Conservation (phyloP, 2,888 invertebrate genomes). For the Allacma fusca region DNA sequence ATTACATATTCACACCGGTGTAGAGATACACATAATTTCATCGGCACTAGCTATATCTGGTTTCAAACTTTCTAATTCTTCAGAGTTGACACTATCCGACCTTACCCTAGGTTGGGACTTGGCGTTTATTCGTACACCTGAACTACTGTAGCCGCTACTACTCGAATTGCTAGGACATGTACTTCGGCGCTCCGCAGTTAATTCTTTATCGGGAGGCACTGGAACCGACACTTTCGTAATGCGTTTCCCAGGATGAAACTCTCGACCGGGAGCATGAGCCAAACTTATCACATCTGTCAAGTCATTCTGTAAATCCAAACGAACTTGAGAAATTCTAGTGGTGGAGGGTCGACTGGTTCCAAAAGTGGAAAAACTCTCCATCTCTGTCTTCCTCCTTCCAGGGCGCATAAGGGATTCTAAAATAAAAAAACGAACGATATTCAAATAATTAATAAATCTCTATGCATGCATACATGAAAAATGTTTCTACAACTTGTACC, state of each 20-base stretch:
- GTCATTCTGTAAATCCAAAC: constrained; percentile 51
- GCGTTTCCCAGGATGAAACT: constrained; percentile 50
- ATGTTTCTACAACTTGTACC: too few species aligned
- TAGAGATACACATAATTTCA: constrained; percentile 36
- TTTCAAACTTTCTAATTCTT: constrained; percentile 52
- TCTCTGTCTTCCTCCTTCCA: constrained; percentile 47
- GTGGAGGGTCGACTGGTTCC: constrained; percentile 48
- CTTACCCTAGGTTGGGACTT: constrained; percentile 48
- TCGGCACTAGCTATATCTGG: constrained; percentile 34
- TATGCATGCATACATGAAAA: too few species aligned
- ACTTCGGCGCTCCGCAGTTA: constrained; percentile 45
- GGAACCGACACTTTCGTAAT: constrained; percentile 41
- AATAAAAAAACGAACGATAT: not conserved
- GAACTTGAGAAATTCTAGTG: constrained; percentile 47
- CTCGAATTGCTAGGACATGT: constrained; percentile 55
- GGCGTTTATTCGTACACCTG: constrained; percentile 45
- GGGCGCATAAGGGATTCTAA: constrained; percentile 54
- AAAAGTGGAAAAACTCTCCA: constrained; percentile 60
- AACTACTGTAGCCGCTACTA: constrained; percentile 55
- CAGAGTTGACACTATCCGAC: constrained; percentile 55
- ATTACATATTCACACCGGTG: constrained; percentile 34
- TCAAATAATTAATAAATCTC: not conserved
- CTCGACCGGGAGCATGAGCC: constrained; percentile 54
- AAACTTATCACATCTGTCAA: constrained; percentile 55
- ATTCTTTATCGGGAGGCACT: constrained; percentile 39